These are phyloP conservation scores for Entomobrya proxima DNA, from an alignment of 2,888 invertebrate genomes.

Conservation along the genomic window DNA sequence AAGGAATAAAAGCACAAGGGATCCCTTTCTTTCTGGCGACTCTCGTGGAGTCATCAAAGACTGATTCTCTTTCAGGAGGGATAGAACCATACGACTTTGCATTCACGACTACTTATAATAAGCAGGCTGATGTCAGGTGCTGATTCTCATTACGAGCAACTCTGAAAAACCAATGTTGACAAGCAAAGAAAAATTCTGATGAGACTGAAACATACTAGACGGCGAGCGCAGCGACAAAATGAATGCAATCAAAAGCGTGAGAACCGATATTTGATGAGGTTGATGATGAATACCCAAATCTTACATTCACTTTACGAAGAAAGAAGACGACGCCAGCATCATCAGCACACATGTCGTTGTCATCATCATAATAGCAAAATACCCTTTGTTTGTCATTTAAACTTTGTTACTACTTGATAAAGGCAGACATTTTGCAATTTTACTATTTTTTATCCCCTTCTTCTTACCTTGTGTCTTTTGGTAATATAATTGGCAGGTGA, in stretches of 20 bases:
- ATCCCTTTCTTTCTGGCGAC: background rate
- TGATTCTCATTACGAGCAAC: background rate
- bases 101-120: background rate
- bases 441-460: too few species aligned
- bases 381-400: too few species aligned
- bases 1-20: background rate
- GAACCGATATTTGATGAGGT: conserved; percentile 18
- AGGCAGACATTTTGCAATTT: too few species aligned
- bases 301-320: background rate
- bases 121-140: background rate
- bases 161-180: background rate
- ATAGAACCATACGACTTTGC: too few species aligned
- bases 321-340: background rate
- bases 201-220: too few species aligned
- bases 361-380: background rate
- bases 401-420: too few species aligned
- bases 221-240: background rate
- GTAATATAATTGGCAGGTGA: too few species aligned
- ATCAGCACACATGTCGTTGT: background rate
- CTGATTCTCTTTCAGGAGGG: too few species aligned
- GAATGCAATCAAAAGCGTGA: conserved; percentile 28
- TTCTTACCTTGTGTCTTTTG: too few species aligned
- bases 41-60: too few species aligned
- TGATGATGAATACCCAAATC: conserved; percentile 17
- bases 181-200: background rate